These are phyloP conservation scores for Spodoptera litura DNA, from an alignment of 1,140 invertebrate species.

Conservation along the genomic window DNA sequence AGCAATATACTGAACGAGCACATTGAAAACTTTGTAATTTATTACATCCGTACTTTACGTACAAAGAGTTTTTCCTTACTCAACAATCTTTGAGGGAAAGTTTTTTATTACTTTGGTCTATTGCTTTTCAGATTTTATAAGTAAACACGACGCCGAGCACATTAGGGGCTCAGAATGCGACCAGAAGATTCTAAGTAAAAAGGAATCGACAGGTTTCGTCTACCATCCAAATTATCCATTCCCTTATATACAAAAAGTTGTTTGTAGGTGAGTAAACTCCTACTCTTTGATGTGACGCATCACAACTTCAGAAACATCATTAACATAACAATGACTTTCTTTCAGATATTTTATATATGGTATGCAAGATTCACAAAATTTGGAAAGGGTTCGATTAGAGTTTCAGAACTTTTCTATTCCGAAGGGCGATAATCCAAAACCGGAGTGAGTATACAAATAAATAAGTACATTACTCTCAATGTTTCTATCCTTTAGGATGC, in stretches of 20 bases:
- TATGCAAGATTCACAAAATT: conserved; percentile 97
- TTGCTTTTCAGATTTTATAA: conserved; percentile 94
- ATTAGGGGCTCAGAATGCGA: conserved; percentile 98
- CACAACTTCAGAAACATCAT: no score
- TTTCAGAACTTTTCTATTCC: conserved; percentile 97
- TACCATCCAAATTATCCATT: conserved; percentile 98
- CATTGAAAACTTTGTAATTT: conserved; percentile 27
- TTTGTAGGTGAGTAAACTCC: conserved; percentile 90
- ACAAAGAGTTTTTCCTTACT: conserved; percentile 16
- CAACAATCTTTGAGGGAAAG: neutral
- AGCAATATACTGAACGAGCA: conserved; percentile 3
- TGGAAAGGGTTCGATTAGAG: conserved; percentile 95
- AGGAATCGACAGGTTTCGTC: conserved; percentile 95
- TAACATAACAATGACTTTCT: conserved; percentile 43
- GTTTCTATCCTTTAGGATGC: neutral
- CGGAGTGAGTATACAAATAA: conserved; percentile 68
- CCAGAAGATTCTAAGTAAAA: conserved; percentile 97
- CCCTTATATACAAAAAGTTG: conserved; percentile 96
- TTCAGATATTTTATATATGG: conserved; percentile 98
- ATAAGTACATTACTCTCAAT: no score
- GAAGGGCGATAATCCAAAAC: conserved; percentile 88
- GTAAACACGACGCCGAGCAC: conserved; percentile 95
- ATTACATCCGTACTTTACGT: neutral
- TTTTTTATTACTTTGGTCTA: conserved; percentile 25
- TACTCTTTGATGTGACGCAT: neutral